Conservation (phyloP, 64 coral and sea anemone genomes). For the Stylophora pistillata region DNA sequence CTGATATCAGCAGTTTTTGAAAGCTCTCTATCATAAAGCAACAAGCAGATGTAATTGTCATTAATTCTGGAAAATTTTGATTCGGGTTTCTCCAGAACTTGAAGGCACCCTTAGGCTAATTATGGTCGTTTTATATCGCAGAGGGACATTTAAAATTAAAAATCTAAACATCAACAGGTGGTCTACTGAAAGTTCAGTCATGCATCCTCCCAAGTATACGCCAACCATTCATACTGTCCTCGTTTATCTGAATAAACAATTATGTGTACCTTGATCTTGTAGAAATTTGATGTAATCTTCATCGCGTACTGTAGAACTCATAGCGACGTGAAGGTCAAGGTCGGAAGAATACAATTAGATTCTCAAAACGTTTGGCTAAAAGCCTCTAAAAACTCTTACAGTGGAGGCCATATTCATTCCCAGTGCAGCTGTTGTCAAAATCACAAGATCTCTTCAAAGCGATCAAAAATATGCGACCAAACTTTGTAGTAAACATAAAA, state of each 20-base stretch:
- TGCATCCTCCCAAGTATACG: not conserved
- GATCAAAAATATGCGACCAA: not conserved
- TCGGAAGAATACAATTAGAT: not conserved
- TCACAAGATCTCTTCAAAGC: not conserved
- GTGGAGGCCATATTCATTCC: not conserved
- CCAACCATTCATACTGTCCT: not conserved
- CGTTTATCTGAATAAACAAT: not conserved
- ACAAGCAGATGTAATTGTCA: no score
- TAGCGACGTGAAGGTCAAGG: constrained; percentile 3
- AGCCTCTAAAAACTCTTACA: not conserved
- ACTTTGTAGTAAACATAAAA: not conserved
- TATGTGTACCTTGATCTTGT: constrained; percentile 85
- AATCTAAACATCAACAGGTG: constrained; percentile 19
- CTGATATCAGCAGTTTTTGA: no score
- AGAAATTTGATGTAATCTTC: constrained; percentile 88
- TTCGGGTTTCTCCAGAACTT: no score
- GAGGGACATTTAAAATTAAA: not conserved
- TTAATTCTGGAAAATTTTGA: no score
- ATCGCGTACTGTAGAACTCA: constrained; percentile 36
- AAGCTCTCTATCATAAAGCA: no score
- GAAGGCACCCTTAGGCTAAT: no score
- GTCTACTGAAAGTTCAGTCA: not conserved
- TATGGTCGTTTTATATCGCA: no score
- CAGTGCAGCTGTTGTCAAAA: not conserved
- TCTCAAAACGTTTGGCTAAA: not conserved